Percentiles rank a stretch among this genome's conserved stretches.
These are phyloP conservation scores for Nebria salina DNA, from an alignment of 2,888 invertebrate genomes.

Conservation along the genomic window DNA sequence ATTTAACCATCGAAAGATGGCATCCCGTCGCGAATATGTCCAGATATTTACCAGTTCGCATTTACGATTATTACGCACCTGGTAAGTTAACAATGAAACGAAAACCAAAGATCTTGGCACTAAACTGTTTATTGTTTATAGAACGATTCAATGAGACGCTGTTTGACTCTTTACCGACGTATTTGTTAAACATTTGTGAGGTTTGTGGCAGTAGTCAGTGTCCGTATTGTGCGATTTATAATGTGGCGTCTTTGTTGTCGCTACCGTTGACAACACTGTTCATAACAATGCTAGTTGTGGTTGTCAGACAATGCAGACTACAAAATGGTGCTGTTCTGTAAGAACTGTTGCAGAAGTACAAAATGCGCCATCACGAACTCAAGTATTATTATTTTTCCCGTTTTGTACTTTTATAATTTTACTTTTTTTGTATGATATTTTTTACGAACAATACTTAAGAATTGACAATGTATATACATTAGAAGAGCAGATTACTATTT, in stretches of 20 bases:
- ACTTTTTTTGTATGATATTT: too few species aligned
- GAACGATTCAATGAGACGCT: conserved; percentile 93
- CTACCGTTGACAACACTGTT: conserved; percentile 55
- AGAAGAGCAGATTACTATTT: too few species aligned
- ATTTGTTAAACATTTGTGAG: conserved; percentile 90
- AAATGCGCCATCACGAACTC: not conserved
- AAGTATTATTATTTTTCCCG: not conserved
- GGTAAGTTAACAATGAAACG: conserved; percentile 65
- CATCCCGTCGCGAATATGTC: conserved; percentile 97
- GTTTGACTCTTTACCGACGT: conserved; percentile 87
- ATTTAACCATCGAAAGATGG: conserved; percentile 94
- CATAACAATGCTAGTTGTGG: conserved; percentile 53
- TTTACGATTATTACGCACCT: conserved; percentile 97
- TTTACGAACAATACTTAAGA: too few species aligned
- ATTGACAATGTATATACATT: too few species aligned
- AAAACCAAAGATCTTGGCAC: too few species aligned
- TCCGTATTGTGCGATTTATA: conserved; percentile 90
- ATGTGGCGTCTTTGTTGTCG: conserved; percentile 65
- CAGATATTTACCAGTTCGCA: conserved; percentile 85
- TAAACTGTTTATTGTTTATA: conserved; percentile 56
- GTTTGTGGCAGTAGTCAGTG: conserved; percentile 95
- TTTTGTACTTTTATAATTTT: not conserved
- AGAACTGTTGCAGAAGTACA: not conserved
- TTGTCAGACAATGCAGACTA: conserved; percentile 53
- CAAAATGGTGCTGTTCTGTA: conserved; percentile 49